These are phyloP conservation scores for Diachrysia chrysitis DNA, from an alignment of 2,888 invertebrate genomes.

Conservation along the genomic window DNA sequence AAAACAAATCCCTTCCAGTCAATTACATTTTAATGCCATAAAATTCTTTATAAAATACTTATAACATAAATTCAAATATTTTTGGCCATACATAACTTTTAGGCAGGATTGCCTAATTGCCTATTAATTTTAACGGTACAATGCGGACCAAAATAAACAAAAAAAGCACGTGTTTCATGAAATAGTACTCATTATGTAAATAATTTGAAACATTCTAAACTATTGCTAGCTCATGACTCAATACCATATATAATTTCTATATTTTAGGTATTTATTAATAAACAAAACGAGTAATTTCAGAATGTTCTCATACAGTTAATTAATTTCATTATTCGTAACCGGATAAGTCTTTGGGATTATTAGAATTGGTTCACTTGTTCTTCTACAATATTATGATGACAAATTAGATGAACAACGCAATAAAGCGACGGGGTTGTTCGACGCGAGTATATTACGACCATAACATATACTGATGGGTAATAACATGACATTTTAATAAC, in stretches of 20 bases:
- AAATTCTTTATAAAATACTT: conserved; percentile 6
- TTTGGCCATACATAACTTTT: conserved; percentile 9
- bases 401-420: conserved; percentile 45
- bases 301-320: conserved; percentile 25
- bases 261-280: too few relatives aligned
- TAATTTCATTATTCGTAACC: conserved; percentile 34
- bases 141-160: conserved; percentile 10
- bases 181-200: conserved; percentile 2
- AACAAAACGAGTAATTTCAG: background rate
- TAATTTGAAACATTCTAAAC: background rate
- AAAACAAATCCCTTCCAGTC: conserved; percentile 21
- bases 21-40: conserved; percentile 11
- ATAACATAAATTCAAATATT: conserved; percentile 25
- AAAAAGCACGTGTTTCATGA: background rate
- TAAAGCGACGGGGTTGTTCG: conserved; percentile 32
- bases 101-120: conserved; percentile 10
- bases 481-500: conserved; percentile 24
- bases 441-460: conserved; percentile 20
- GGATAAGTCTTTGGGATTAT: conserved; percentile 41
- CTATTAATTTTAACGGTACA: conserved; percentile 7
- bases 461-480: conserved; percentile 30
- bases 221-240: conserved; percentile 4
- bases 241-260: too few relatives aligned
- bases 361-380: conserved; percentile 41
- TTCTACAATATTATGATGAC: conserved; percentile 39